Evolutionary conservation across 2,797 vertebrate genomes (phyloP).

Genomic region (Ctenosaura bakeri): DNA sequence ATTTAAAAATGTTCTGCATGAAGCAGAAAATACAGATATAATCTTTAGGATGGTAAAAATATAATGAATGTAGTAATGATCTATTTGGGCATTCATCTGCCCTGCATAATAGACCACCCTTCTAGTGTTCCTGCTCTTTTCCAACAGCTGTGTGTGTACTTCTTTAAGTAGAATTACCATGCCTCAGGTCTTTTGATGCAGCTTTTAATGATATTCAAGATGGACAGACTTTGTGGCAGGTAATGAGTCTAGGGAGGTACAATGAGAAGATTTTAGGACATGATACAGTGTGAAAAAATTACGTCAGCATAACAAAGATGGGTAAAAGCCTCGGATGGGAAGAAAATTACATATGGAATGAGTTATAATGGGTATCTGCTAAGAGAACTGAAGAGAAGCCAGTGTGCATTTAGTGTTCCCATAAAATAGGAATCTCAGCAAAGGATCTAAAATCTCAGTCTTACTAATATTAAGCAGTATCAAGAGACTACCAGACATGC

Average conservation of each 20-base stretch:
- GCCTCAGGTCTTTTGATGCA: neutral
- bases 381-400: accelerated
- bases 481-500: neutral
- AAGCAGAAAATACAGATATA: neutral
- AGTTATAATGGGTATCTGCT: neutral
- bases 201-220: neutral
- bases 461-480: neutral
- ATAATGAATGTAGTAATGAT: neutral
- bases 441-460: neutral
- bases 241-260: neutral
- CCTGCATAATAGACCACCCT: neutral
- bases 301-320: constrained; percentile 15
- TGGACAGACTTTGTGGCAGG: constrained; percentile 12
- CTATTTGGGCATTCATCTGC: neutral
- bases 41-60: neutral
- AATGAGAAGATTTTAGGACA: constrained; percentile 2
- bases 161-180: neutral
- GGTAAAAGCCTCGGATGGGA: neutral
- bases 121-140: neutral
- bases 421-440: neutral
- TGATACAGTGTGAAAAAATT: neutral
- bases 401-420: neutral
- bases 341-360: constrained; percentile 8
- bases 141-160: too few species aligned
- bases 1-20: neutral